Evolutionary conservation across 2,113 vertebrate species (phyloP), one percentile per base, ranked within the genome.

Genomic region (Saguinus imperator): DNA sequence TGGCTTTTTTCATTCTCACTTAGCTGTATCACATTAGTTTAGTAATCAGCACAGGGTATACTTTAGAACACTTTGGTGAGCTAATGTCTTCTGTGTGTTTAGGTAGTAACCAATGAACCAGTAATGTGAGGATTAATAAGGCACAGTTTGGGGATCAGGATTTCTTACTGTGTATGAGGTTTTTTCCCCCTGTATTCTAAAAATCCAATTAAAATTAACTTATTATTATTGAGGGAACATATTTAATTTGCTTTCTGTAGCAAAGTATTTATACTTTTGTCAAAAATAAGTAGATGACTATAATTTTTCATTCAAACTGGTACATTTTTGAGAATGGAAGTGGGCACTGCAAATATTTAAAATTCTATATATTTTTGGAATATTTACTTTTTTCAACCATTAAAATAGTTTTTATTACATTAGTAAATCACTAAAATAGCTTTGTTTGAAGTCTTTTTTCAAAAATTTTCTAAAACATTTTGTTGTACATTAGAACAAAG

Each of bases 1-100:
- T 87, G 87, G 21, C 85, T 94, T 94, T 97, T 95, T 96, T 93
- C 70, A 20, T 87, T 95, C 89, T 95, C 43, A 86, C 48, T 91
- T 96, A 96, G 11, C 91, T 95, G 76, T 96, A 48, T 95, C 37
- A 16, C 85, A 21, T 90, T 85, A 86, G 85, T 94, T 13, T 58
- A 88, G 76, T 95, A 86, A 91, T 77, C 18, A 80, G 91, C 32
- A 84, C 55, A 95, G 40, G 23, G n/a, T 94, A 55, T 92, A 87
- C 88, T 94, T 92, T 52, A 86, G 55, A 87, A 48, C 52, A 87
- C 48, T 48, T 79, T 13, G 81, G 35, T 89, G 70, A 92, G 73
- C 58, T 48, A 35, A 73, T 66, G 35, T 40, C 43, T 72, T 95
- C 84, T 17, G 64, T 90, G 91, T 94, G n/a, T 92, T 91, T 92